A percentile compares a stretch with the other conserved stretches of the same genome.
These are phyloP conservation scores for Enteromius argenteus DNA, from an alignment of 2,797 vertebrate species.

Conservation along the genomic window DNA sequence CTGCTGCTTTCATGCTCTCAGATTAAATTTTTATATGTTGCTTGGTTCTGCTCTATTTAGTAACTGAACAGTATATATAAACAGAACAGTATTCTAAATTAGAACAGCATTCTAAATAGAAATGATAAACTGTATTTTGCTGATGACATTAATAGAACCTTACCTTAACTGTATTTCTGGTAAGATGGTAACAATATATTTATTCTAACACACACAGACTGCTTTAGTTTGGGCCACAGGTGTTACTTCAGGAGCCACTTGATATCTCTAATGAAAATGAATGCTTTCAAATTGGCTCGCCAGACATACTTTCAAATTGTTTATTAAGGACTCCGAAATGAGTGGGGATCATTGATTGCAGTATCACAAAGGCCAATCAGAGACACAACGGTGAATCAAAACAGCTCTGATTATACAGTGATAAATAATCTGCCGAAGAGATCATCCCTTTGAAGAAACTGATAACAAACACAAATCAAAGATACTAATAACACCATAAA, in stretches of 20 bases:
- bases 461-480: constrained; percentile 12
- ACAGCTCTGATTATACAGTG: constrained; percentile 72
- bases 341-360: constrained; percentile 75
- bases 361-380: constrained; percentile 73
- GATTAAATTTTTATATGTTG: not conserved
- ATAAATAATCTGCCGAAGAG: constrained; percentile 67
- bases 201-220: not conserved
- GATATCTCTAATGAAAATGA: constrained; percentile 78
- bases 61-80: not conserved
- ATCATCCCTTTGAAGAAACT: constrained; percentile 59
- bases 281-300: constrained; percentile 75
- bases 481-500: not conserved
- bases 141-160: not conserved
- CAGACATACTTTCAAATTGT: constrained; percentile 79
- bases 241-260: constrained; percentile 70
- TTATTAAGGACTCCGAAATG: constrained; percentile 74
- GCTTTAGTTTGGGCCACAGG: constrained; percentile 70
- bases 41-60: not conserved
- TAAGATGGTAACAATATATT: not conserved
- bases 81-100: not conserved
- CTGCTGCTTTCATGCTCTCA: not conserved
- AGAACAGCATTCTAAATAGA: not conserved
- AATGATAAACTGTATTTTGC: not conserved
- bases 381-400: constrained; percentile 66
- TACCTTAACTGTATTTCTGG: not conserved